phyloP scores from a whole-genome alignment of 2,888 invertebrate species.

The Orthosia gracilis region DNA sequence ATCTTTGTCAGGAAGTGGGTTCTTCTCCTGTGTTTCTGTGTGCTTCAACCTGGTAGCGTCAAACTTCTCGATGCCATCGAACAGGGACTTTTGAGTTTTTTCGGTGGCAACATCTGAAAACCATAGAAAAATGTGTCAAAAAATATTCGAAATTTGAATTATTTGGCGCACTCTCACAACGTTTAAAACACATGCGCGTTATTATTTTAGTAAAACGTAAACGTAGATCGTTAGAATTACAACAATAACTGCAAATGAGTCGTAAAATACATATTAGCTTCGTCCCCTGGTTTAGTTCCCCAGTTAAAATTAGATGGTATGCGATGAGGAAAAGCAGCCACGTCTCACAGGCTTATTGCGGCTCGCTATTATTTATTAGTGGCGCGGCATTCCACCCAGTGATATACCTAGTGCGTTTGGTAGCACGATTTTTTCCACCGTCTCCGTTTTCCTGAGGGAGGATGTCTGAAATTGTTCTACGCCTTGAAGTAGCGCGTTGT shows the following conservation, averaged over 20 bases:
- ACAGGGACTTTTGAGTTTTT: constrained; percentile 95
- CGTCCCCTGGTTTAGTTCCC: constrained; percentile 64
- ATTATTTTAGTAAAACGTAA: constrained; percentile 69
- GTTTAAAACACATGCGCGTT: constrained; percentile 76
- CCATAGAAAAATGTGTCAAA: constrained; percentile 65
- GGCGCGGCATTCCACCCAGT: constrained; percentile 71
- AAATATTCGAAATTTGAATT: constrained; percentile 38
- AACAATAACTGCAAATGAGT: constrained; percentile 62
- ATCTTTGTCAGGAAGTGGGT: constrained; percentile 98
- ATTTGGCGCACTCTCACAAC: constrained; percentile 65
- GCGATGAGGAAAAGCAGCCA: constrained; percentile 71
- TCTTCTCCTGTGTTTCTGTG: constrained; percentile 98
- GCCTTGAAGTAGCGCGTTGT: constrained; percentile 94
- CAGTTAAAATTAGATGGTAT: constrained; percentile 66
- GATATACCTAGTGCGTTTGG: constrained; percentile 96
- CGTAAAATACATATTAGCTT: constrained; percentile 57
- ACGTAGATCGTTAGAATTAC: constrained; percentile 50
- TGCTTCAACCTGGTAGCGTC: constrained; percentile 96
- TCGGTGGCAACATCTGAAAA: constrained; percentile 96
- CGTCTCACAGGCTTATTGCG: constrained; percentile 66
- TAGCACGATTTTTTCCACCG: constrained; percentile 95
- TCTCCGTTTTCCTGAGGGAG: constrained; percentile 94
- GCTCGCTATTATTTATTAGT: constrained; percentile 66
- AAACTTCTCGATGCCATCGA: constrained; percentile 96
- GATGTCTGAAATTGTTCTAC: constrained; percentile 95